phyloP scores from a whole-genome alignment of 2,113 vertebrate genomes.

The Rhizomys pruinosus region DNA sequence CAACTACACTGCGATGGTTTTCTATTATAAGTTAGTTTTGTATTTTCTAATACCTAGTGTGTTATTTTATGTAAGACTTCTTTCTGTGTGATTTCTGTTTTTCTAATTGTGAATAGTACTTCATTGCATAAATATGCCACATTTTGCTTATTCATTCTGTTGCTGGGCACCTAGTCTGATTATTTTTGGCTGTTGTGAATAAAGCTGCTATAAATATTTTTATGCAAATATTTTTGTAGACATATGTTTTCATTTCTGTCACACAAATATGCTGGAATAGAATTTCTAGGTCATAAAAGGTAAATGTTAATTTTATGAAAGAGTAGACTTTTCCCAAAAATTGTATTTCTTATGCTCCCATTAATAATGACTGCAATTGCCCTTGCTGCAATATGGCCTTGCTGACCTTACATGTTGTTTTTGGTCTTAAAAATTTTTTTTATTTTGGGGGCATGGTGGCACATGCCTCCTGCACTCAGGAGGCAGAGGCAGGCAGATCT shows the following conservation, averaged over 20 bases:
- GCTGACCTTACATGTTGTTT: not conserved
- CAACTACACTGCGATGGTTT: not conserved
- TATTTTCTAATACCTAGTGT: not conserved
- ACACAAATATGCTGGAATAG: not conserved
- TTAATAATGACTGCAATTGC: not conserved
- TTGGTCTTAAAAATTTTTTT: too few relatives aligned
- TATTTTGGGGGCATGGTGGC: too few relatives aligned
- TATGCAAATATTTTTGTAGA: not conserved
- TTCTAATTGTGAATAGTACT: slow-evolving; percentile 10
- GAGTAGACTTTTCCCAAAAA: not conserved
- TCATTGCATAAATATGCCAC: not conserved
- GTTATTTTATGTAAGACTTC: not conserved
- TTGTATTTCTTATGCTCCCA: not conserved
- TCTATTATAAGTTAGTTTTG: not conserved
- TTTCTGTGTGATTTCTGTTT: not conserved
- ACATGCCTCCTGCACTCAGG: too few relatives aligned
- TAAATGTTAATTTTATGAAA: slow-evolving; percentile 29
- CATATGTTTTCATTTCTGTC: slow-evolving; percentile 41
- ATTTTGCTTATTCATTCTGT: slow-evolving; percentile 14
- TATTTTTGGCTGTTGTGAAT: not conserved
- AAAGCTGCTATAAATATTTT: not conserved
- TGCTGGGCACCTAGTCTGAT: not conserved
- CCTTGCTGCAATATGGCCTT: not conserved
- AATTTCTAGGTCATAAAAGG: slow-evolving; percentile 1
- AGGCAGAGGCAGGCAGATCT: too few relatives aligned